Base-by-base conservation (phyloP, 2,113 vertebrate genomes). In the Aspidoscelis tigris region DNA sequence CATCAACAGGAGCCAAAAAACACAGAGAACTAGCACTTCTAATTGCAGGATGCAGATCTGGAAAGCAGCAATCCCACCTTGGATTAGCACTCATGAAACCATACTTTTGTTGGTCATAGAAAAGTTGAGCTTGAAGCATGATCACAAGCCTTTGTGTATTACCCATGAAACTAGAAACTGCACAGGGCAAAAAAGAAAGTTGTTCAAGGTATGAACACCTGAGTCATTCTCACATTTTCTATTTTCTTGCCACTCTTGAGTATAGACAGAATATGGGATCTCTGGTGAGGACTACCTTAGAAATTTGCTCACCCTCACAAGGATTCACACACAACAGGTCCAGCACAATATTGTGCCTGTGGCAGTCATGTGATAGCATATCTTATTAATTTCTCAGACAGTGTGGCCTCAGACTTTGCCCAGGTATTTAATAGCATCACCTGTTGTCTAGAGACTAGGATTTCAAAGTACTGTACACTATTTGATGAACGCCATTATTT, bases 351-450 rank as follows among this genome's bases (percentile, higher is more conserved):
- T 9, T 68, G 5, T 68, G 66, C 24, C 47, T 50, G 47, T 5
- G 2, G 47, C 33, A 33, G 33, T 33, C 70, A 47, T 80, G 91
- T 89, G 47, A 93, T 89, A 87, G 50, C 88, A 88, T 91, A 93
- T 90, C 92, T 93, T 85, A 88, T 90, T 94, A 91, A 92, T 89
- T 94, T 94, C 92, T 93, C 91, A 88, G 89, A 92, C 78, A 78
- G 89, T 89, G 83, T 83, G 93, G 93, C 94, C 91, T 93, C 91
- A 92, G 93, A 93, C 92, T 94, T 95, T 91, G 92, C 86, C 89
- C 87, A 89, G 78, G 88, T 93, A 87, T 93, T 95, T 94, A 95
- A 91, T 90, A 92, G 94, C 90, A 94, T 88, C 92, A 93, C 93
- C 94, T 94, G 93, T 88, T 87, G 75, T 92, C 89, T 90, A 41